A percentile compares a stretch with the other conserved stretches of the same genome.
These are phyloP conservation scores for Tapera naevia DNA, from an alignment of 2,797 vertebrate species.

Conservation along the genomic window DNA sequence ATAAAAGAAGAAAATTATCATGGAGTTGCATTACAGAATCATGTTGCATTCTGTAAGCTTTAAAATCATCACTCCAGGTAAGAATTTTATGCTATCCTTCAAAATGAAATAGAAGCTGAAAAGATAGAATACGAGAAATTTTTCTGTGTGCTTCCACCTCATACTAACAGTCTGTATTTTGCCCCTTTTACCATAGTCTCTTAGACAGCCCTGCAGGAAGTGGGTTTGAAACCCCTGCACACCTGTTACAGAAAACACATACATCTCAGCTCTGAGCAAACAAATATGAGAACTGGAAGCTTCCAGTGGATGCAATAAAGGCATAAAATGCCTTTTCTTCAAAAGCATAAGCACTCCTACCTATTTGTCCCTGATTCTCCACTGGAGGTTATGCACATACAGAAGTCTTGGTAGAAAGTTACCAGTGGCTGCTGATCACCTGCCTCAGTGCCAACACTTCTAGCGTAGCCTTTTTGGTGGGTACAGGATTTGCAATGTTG, in stretches of 20 bases:
- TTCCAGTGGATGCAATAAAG: neutral
- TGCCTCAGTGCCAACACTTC: neutral
- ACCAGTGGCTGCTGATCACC: neutral
- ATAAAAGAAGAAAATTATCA: neutral
- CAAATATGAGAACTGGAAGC: neutral
- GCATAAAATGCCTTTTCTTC: neutral
- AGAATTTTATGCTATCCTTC: neutral
- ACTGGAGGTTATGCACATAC: neutral
- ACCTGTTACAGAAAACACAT: neutral
- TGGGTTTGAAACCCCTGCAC: neutral
- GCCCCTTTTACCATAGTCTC: neutral
- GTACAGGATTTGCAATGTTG: neutral
- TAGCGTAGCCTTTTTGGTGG: neutral
- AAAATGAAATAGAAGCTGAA: conserved; percentile 2
- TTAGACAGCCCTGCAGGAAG: neutral
- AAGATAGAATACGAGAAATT: neutral
- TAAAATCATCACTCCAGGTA: neutral
- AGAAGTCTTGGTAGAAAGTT: neutral
- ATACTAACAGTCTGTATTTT: neutral
- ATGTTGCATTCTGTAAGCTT: neutral
- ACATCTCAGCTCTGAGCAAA: neutral
- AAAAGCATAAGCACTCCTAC: rapidly evolving
- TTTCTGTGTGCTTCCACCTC: neutral
- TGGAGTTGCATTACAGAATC: neutral
- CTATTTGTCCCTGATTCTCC: neutral